Percentiles rank a stretch among this genome's conserved stretches.
phyloP scores from a whole-genome alignment of 2,888 invertebrate species.

The Leptinotarsa haldemani region DNA sequence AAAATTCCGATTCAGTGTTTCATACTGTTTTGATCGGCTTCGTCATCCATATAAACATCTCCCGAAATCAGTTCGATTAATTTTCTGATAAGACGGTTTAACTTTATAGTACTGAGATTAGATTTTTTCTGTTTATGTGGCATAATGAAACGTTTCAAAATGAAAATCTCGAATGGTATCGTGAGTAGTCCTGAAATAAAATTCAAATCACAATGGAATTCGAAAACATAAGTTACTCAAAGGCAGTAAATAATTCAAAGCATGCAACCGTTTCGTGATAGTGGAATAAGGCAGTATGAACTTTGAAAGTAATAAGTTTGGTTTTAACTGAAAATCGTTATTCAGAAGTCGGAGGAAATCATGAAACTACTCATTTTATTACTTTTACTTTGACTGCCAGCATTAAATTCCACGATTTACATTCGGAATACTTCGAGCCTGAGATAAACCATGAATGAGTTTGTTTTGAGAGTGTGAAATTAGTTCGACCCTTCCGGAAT shows the following conservation, averaged over 20 bases:
- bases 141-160: background rate
- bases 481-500: background rate
- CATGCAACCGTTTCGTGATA: slow-evolving; percentile 22
- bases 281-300: slow-evolving; percentile 20
- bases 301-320: slow-evolving; percentile 24
- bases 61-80: background rate
- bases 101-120: background rate
- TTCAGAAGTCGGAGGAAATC: slow-evolving; percentile 19
- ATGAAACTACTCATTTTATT: slow-evolving; percentile 21
- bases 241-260: slow-evolving; percentile 21
- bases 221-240: slow-evolving; percentile 19
- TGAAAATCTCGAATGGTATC: background rate
- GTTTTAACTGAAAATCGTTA: slow-evolving; percentile 8
- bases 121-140: background rate
- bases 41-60: background rate
- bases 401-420: background rate
- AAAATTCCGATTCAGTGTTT: no score
- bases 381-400: background rate
- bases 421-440: background rate
- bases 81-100: background rate
- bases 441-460: background rate
- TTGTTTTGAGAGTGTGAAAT: background rate
- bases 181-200: background rate
- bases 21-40: no score
- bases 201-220: slow-evolving; percentile 2